These are phyloP conservation scores for Eupsilia transversa DNA, from an alignment of 2,888 invertebrate genomes.

Conservation along the genomic window DNA sequence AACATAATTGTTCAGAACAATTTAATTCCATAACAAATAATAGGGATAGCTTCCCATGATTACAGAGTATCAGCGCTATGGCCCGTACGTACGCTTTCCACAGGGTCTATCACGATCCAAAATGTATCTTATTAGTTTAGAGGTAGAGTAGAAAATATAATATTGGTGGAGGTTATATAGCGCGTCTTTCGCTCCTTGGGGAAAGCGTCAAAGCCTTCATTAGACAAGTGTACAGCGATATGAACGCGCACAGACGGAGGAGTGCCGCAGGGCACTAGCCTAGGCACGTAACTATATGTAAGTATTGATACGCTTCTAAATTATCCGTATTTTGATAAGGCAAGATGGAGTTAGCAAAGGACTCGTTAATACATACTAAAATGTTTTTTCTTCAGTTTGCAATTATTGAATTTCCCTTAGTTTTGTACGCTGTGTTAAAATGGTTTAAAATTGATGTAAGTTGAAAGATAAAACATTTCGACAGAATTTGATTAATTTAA, in stretches of 20 bases:
- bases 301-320: constrained; percentile 39
- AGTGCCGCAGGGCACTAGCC: constrained; percentile 66
- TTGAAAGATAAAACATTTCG: constrained; percentile 4
- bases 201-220: constrained; percentile 77
- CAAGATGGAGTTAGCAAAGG: constrained; percentile 4
- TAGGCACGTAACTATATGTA: constrained; percentile 58
- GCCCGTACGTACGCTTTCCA: constrained; percentile 59
- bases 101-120: constrained; percentile 46
- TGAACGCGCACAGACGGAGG: constrained; percentile 68
- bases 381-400: not conserved
- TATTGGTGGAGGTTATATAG: constrained; percentile 49
- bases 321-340: constrained; percentile 9
- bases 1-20: constrained; percentile 68
- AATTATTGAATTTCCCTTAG: not conserved
- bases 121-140: constrained; percentile 58
- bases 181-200: constrained; percentile 67
- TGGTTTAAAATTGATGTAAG: constrained; percentile 10
- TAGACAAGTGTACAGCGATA: constrained; percentile 74
- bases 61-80: constrained; percentile 67
- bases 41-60: constrained; percentile 68
- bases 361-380: not conserved
- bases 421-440: not conserved
- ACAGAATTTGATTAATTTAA: constrained; percentile 22
- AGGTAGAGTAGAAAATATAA: constrained; percentile 53
- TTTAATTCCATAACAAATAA: constrained; percentile 71